Conservation (phyloP, 2,113 vertebrate genomes). For the Montifringilla adamsi region DNA sequence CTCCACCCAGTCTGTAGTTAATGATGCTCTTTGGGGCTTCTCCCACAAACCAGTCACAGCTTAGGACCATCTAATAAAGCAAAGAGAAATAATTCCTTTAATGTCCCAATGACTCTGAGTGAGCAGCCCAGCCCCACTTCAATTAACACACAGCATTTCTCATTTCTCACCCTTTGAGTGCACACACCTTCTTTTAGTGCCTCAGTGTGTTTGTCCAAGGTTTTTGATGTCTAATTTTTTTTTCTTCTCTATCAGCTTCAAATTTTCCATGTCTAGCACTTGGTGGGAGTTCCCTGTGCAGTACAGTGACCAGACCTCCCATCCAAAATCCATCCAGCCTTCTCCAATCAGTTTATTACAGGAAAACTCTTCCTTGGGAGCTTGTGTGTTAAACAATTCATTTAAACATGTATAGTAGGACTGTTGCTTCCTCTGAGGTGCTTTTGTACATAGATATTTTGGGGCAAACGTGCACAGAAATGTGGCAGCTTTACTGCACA, state of each 20-base stretch:
- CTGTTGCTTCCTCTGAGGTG: neutral
- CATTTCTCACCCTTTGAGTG: neutral
- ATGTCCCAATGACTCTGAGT: neutral
- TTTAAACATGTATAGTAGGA: rapidly evolving
- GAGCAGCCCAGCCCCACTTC: neutral
- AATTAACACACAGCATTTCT: neutral
- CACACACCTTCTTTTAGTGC: neutral
- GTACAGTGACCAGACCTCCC: neutral
- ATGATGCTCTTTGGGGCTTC: neutral
- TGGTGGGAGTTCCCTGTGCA: neutral
- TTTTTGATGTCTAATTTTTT: neutral
- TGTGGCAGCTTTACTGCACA: neutral
- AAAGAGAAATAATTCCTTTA: neutral
- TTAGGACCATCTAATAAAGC: neutral
- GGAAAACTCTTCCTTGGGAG: neutral
- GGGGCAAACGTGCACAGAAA: neutral
- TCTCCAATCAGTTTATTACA: neutral
- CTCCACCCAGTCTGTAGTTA: neutral
- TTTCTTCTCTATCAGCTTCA: neutral
- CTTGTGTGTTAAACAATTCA: neutral
- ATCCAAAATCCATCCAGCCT: neutral
- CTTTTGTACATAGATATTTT: neutral
- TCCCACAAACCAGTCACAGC: neutral
- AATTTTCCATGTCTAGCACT: neutral
- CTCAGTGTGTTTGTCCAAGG: neutral